A percentile compares a stretch with the other conserved stretches of the same genome.
These are phyloP conservation scores for Spialia ferax DNA, from an alignment of 2,888 invertebrate species.

Conservation along the genomic window DNA sequence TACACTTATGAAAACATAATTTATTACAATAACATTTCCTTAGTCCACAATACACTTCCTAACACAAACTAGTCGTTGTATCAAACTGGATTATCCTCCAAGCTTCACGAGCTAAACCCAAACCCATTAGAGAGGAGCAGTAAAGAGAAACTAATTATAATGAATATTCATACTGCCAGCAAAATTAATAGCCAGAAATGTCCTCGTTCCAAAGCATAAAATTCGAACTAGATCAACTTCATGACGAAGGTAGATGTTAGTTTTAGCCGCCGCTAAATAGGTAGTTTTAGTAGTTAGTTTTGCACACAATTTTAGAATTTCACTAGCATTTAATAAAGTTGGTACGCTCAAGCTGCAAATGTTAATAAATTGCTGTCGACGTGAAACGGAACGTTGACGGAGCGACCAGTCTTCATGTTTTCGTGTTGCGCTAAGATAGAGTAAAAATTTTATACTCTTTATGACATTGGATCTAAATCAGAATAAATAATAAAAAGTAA, in stretches of 20 bases:
- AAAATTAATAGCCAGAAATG: constrained; percentile 16
- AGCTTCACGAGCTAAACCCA: constrained; percentile 8
- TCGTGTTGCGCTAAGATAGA: background rate
- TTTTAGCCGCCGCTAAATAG: constrained; percentile 25
- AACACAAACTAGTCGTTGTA: constrained; percentile 4
- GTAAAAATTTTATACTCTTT: background rate
- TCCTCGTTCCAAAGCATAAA: constrained; percentile 23
- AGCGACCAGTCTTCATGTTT: constrained; percentile 50
- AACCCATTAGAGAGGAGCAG: constrained; percentile 3
- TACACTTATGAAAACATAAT: too few relatives aligned
- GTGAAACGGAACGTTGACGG: constrained; percentile 58
- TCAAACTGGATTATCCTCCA: constrained; percentile 6
- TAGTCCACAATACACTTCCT: background rate
- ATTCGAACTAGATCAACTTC: constrained; percentile 28
- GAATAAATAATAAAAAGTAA: too few relatives aligned
- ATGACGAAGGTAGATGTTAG: constrained; percentile 30
- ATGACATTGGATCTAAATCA: too few relatives aligned
- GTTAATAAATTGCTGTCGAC: constrained; percentile 61
- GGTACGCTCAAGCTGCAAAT: constrained; percentile 55
- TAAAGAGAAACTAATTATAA: constrained; percentile 4
- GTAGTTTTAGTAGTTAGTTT: constrained; percentile 24
- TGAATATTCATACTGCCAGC: constrained; percentile 13
- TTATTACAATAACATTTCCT: background rate
- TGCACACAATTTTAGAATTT: constrained; percentile 49
- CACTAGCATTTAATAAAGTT: constrained; percentile 66